Conservation (phyloP, 1,140 invertebrate genomes). For the Drosophila mayri region DNA sequence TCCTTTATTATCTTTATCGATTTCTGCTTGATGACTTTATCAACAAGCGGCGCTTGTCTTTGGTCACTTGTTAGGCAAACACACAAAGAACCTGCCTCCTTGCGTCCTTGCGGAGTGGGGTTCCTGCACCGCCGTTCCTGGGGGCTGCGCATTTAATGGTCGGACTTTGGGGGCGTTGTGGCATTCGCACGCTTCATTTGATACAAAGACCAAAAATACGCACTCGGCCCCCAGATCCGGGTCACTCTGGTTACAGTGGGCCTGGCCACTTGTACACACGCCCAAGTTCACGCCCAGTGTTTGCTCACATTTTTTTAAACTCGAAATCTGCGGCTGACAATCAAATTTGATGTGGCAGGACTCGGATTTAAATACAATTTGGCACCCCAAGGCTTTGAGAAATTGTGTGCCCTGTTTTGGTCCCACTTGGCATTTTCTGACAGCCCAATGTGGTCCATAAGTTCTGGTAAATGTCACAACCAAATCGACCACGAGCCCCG, state of each 20-base stretch:
- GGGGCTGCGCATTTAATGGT: slow-evolving; percentile 72
- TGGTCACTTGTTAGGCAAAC: slow-evolving; percentile 60
- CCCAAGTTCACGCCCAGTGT: slow-evolving; percentile 73
- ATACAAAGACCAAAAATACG: slow-evolving; percentile 79
- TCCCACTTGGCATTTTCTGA: neutral
- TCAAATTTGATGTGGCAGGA: slow-evolving; percentile 4
- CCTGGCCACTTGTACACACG: slow-evolving; percentile 25
- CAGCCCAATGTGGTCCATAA: neutral
- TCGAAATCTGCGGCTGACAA: slow-evolving; percentile 7
- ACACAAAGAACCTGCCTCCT: slow-evolving; percentile 21
- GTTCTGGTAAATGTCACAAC: neutral
- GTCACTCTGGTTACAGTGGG: slow-evolving; percentile 7
- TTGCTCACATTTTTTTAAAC: slow-evolving; percentile 62
- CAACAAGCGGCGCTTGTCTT: slow-evolving; percentile 44
- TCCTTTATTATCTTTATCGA: slow-evolving; percentile 61
- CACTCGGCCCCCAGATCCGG: slow-evolving; percentile 44
- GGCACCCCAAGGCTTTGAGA: neutral
- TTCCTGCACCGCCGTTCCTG: slow-evolving; percentile 63
- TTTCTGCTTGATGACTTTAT: slow-evolving; percentile 72
- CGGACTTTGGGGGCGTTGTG: slow-evolving; percentile 58
- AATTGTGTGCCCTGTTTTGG: neutral
- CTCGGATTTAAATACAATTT: slow-evolving; percentile 5
- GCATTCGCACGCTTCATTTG: slow-evolving; percentile 82
- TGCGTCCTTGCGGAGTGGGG: slow-evolving; percentile 3
- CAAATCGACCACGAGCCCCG: neutral